Evolutionary conservation across 2,113 vertebrate genomes (phyloP).

Genomic region (Macroglossus sobrinus): DNA sequence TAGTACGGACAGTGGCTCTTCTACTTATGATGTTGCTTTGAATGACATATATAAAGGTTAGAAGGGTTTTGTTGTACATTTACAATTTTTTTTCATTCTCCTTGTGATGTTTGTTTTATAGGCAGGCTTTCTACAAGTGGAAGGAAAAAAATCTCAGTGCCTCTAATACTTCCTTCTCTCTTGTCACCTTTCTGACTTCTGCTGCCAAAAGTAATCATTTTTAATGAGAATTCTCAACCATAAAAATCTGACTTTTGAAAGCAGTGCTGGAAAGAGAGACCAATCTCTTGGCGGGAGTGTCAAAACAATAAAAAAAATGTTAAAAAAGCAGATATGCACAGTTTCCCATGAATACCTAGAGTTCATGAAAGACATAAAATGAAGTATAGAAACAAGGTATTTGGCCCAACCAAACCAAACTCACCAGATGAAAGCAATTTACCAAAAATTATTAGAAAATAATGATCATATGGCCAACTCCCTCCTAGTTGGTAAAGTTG

Average conservation of each 20-base stretch:
- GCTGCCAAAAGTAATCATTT: slow-evolving; percentile 72
- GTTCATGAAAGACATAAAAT: slow-evolving; percentile 3
- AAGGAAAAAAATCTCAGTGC: background rate
- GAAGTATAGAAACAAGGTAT: background rate
- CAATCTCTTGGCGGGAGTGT: slow-evolving; percentile 38
- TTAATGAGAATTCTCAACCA: slow-evolving; percentile 72
- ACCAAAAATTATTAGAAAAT: slow-evolving; percentile 4
- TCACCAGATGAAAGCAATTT: background rate
- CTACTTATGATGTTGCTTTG: slow-evolving; percentile 11
- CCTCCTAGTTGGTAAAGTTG: background rate
- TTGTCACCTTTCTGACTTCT: slow-evolving; percentile 65
- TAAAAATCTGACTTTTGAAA: slow-evolving; percentile 68
- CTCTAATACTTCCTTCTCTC: slow-evolving; percentile 37
- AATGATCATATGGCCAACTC: background rate
- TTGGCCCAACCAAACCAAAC: background rate
- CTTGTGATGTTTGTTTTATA: slow-evolving; percentile 19
- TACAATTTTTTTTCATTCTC: background rate
- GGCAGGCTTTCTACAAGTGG: slow-evolving; percentile 46
- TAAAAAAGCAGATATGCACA: slow-evolving; percentile 5
- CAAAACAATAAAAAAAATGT: slow-evolving; percentile 58
- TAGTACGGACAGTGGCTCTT: background rate
- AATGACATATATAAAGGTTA: background rate
- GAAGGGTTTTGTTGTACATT: background rate
- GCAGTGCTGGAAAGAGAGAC: slow-evolving; percentile 50
- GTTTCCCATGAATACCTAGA: slow-evolving; percentile 10